Evolutionary conservation across 2,113 vertebrate species (phyloP), one percentile per base, ranked within the genome.

Genomic region (Cromileptes altivelis): DNA sequence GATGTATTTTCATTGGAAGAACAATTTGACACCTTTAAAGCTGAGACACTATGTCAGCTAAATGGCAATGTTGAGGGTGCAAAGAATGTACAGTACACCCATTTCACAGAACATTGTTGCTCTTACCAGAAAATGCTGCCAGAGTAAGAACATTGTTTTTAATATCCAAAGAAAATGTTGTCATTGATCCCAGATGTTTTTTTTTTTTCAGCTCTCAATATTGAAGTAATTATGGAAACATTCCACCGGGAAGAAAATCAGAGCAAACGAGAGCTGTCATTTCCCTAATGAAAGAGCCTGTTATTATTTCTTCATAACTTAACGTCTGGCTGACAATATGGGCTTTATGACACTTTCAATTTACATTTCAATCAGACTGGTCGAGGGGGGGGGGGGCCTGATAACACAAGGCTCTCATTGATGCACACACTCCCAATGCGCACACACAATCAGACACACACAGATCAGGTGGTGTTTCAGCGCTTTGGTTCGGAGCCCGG

Each of bases 361-460:
- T 92, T 91, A 83, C 87, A 91, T 89, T 88, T 90, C 88, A 91
- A 84, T 88, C 85, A 90, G 23, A 30, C 25, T 62, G 21, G 23
- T 19, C 33, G 33, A 5, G 30, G 17, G 6, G 19, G n/a, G 30
- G 21, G 49, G 61, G n/a, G 73, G 40, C 1, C 63, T 83, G 89
- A 89, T 88, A 88, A 88, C 84, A 93, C 88, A 91, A 91, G 75
- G 87, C 85, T 63, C 53, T 86, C 86, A 83, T 87, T 92, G 89
- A 91, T 75, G 45, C 78, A 69, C 71, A 50, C 78, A 42, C 61
- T n/a, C 47, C 47, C 23, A 2, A 56, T 1, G 9, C 23, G 9
- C 70, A 25, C 70, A 42, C 83, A 58, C 78, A 81, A 42, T 65
- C 71, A 53, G 21, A 69, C 63, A 73, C 37, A 61, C 77, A 86